A percentile compares a stretch with the other conserved stretches of the same genome.
These are phyloP conservation scores for Rhamphomyia laevipes DNA, from an alignment of 2,888 invertebrate genomes.

Conservation along the genomic window DNA sequence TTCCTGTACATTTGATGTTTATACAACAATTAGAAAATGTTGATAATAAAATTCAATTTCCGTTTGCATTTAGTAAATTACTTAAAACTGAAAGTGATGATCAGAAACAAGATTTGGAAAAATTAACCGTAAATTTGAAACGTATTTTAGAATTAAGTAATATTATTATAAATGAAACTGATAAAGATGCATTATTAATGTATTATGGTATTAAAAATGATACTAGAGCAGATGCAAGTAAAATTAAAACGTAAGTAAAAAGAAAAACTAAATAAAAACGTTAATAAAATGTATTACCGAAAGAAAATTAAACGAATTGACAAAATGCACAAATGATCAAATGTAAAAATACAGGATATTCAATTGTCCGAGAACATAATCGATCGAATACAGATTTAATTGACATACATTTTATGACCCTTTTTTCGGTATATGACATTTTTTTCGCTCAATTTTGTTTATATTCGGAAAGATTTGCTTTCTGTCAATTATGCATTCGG, in stretches of 20 bases:
- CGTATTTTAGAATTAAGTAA: conserved; percentile 52
- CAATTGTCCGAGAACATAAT: too few species aligned
- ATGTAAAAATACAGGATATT: too few species aligned
- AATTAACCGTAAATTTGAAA: conserved; percentile 37
- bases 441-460: too few species aligned
- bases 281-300: too few species aligned
- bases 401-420: too few species aligned
- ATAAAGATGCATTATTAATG: conserved; percentile 65
- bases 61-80: conserved; percentile 38
- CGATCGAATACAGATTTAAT: too few species aligned
- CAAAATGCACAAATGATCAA: too few species aligned
- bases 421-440: too few species aligned
- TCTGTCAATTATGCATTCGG: too few species aligned
- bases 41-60: conserved; percentile 37
- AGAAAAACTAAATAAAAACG: not conserved
- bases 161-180: conserved; percentile 56
- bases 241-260: conserved; percentile 62
- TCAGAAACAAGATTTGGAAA: conserved; percentile 25
- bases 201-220: conserved; percentile 79
- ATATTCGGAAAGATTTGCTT: too few species aligned
- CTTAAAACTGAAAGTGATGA: conserved; percentile 31
- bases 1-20: conserved; percentile 67
- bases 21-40: conserved; percentile 58
- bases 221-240: conserved; percentile 65
- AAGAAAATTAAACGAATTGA: too few species aligned